Conservation (phyloP, 2,113 vertebrate genomes). For the Entosphenus tridentatus region DNA sequence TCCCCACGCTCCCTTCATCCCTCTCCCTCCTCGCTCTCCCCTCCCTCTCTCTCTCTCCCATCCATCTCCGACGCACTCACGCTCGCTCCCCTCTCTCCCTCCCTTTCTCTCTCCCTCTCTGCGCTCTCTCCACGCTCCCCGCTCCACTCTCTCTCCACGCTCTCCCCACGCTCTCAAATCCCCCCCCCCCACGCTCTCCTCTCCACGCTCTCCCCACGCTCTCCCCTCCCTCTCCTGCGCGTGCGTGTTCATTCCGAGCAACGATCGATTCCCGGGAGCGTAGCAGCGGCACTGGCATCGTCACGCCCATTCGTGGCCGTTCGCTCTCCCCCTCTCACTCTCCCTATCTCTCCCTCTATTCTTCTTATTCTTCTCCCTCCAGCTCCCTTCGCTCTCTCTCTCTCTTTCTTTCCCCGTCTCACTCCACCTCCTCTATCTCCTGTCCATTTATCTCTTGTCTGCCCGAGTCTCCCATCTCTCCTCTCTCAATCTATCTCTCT, state of each 20-base stretch:
- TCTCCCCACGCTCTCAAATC: too few relatives aligned
- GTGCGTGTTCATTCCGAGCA: too few relatives aligned
- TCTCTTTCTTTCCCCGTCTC: background rate
- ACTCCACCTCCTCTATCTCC: background rate
- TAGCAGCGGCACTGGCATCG: background rate
- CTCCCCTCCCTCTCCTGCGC: too few relatives aligned
- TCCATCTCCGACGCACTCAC: background rate
- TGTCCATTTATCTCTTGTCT: background rate
- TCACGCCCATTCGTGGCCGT: background rate
- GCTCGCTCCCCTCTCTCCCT: background rate
- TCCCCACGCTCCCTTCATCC: background rate
- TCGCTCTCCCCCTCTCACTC: background rate
- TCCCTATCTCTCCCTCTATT: background rate
- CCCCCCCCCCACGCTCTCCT: too few relatives aligned
- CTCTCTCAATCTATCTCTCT: background rate
- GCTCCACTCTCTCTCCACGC: too few relatives aligned
- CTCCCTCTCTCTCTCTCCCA: background rate
- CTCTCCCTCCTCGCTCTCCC: background rate
- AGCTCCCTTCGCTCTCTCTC: background rate
- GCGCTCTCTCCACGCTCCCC: background rate
- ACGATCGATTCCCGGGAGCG: too few relatives aligned
- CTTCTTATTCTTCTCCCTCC: background rate
- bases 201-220: too few relatives aligned
- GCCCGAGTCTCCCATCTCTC: background rate
- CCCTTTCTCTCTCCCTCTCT: background rate